These are phyloP conservation scores for Meloidogyne chitwoodi DNA, from an alignment of 1,140 invertebrate species.

Conservation along the genomic window DNA sequence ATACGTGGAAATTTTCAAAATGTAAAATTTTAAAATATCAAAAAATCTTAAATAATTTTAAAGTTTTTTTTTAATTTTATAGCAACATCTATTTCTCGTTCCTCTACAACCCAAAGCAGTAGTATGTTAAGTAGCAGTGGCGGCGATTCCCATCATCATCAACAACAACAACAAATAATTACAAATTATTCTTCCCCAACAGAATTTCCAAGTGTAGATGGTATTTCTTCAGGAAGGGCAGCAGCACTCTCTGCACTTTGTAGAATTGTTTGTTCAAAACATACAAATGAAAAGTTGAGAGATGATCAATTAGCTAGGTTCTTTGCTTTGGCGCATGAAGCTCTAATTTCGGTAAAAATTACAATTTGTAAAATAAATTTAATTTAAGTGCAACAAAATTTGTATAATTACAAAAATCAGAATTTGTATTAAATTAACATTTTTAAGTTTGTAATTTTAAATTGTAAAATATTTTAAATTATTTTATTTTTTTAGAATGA, in stretches of 20 bases:
- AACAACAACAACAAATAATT: not conserved
- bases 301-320: constrained; percentile 89
- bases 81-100: constrained; percentile 1
- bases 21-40: not conserved
- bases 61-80: not conserved
- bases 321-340: constrained; percentile 83
- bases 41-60: not conserved
- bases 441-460: not conserved
- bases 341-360: constrained; percentile 72
- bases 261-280: constrained; percentile 90
- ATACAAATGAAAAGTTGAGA: constrained; percentile 87
- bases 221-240: constrained; percentile 72
- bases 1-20: not conserved
- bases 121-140: constrained; percentile 8
- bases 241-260: constrained; percentile 90
- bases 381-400: not conserved
- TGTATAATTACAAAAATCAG: not conserved
- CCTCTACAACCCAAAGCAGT: constrained; percentile 6
- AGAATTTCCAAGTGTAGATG: constrained; percentile 44
- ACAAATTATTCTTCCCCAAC: constrained; percentile 11
- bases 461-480: no score
- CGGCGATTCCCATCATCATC: not conserved
- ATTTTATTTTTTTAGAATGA: constrained; percentile 54
- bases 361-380: not conserved
- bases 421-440: not conserved